Percentiles rank a stretch among this genome's conserved stretches.
phyloP scores from a whole-genome alignment of 2,113 vertebrate genomes.

The Epinephelus lanceolatus region DNA sequence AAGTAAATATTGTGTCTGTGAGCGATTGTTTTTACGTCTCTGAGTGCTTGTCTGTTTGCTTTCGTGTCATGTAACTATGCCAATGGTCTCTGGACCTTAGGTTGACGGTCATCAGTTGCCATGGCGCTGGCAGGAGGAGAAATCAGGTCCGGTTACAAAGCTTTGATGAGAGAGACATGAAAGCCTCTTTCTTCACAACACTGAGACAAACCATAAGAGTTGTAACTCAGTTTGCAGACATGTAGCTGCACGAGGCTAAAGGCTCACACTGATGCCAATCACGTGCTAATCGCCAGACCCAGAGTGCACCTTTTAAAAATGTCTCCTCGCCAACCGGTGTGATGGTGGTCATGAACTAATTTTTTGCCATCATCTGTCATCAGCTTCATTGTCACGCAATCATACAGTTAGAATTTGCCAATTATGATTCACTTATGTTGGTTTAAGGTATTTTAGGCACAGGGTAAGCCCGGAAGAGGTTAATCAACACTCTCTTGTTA shows the following conservation, averaged over 20 bases:
- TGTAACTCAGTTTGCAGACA: conserved; percentile 50
- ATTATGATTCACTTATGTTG: conserved; percentile 72
- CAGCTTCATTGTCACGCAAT: conserved; percentile 79
- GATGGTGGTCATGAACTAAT: conserved; percentile 63
- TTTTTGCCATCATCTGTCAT: conserved; percentile 68
- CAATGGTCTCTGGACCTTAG: conserved; percentile 49
- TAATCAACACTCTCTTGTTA: conserved; percentile 79
- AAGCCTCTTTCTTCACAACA: conserved; percentile 65
- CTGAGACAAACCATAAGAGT: conserved; percentile 28
- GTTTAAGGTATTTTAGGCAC: conserved; percentile 71
- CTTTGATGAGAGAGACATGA: conserved; percentile 63
- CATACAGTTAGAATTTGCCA: conserved; percentile 74
- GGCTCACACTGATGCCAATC: conserved; percentile 46
- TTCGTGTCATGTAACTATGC: conserved; percentile 60
- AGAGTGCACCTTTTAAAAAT: conserved; percentile 45
- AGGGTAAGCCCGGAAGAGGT: conserved; percentile 69
- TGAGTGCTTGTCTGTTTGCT: conserved; percentile 12
- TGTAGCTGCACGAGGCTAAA: not conserved
- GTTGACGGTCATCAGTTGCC: conserved; percentile 70
- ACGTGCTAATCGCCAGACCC: conserved; percentile 23
- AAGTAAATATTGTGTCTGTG: not conserved
- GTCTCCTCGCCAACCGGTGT: conserved; percentile 17
- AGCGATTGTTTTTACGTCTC: not conserved
- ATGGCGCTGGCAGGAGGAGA: conserved; percentile 56
- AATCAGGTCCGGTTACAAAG: conserved; percentile 65